These are phyloP conservation scores for Melieria picta DNA, from an alignment of 2,888 invertebrate genomes.

Conservation along the genomic window DNA sequence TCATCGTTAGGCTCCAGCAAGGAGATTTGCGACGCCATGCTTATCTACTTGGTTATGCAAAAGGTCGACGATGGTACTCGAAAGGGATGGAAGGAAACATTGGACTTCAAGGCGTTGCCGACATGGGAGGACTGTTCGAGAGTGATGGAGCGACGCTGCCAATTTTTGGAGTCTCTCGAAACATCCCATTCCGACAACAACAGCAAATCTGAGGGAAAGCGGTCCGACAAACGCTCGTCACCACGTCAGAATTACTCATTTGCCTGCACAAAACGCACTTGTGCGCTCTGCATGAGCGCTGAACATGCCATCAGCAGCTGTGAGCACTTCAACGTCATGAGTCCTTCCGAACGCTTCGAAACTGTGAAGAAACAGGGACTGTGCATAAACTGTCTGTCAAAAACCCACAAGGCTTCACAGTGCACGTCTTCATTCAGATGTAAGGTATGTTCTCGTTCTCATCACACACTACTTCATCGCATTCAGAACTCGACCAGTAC, in stretches of 20 bases:
- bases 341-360: not conserved
- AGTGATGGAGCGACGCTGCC: constrained; percentile 30
- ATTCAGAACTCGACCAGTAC: not conserved
- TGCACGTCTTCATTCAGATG: constrained; percentile 10
- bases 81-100: constrained; percentile 35
- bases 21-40: no score
- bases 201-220: not conserved
- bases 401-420: not conserved
- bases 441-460: constrained; percentile 7
- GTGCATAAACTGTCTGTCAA: constrained; percentile 15
- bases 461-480: constrained; percentile 2
- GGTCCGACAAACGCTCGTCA: not conserved
- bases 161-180: constrained; percentile 22
- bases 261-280: constrained; percentile 1
- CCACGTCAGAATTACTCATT: constrained; percentile 13
- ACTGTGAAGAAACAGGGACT: not conserved
- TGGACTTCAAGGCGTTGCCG: constrained; percentile 34
- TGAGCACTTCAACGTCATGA: not conserved
- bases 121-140: constrained; percentile 33
- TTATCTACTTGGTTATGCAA: constrained; percentile 8
- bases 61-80: constrained; percentile 32
- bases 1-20: no score
- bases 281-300: constrained; percentile 3
- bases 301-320: constrained; percentile 6
- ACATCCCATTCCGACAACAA: no score